Conservation (phyloP, 2,888 invertebrate genomes). For the Aethes cnicana region DNA sequence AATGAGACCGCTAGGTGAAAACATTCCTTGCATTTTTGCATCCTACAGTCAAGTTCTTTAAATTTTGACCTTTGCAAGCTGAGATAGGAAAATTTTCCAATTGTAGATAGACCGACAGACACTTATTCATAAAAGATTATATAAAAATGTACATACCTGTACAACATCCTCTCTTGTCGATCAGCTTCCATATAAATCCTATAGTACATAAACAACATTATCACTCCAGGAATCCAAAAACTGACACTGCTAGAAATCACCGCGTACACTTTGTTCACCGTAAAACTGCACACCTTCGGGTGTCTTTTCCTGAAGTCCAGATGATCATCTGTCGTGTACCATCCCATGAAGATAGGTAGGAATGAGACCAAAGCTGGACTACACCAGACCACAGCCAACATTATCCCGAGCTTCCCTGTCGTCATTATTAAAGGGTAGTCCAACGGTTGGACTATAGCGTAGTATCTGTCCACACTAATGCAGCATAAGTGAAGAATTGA, state of each 20-base stretch:
- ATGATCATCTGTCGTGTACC: constrained; percentile 95
- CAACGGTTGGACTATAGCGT: constrained; percentile 95
- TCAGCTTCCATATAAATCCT: constrained; percentile 93
- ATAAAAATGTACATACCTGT: constrained; percentile 83
- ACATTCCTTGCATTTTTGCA: too few relatives aligned
- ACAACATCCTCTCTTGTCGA: constrained; percentile 91
- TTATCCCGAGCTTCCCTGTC: constrained; percentile 88
- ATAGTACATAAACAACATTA: constrained; percentile 96
- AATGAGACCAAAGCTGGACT: constrained; percentile 96
- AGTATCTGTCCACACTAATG: constrained; percentile 94
- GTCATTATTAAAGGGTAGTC: constrained; percentile 98
- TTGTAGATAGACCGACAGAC: too few relatives aligned
- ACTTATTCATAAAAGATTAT: not conserved
- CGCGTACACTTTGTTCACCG: constrained; percentile 93
- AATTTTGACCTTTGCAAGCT: too few relatives aligned
- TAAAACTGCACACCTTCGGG: constrained; percentile 90
- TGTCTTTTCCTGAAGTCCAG: constrained; percentile 85
- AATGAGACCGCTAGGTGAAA: too few relatives aligned
- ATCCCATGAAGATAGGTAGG: constrained; percentile 96
- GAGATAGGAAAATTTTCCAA: too few relatives aligned
- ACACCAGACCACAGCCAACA: constrained; percentile 95
- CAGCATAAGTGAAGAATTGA: constrained; percentile 97
- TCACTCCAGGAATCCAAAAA: constrained; percentile 96
- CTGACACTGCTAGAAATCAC: constrained; percentile 94
- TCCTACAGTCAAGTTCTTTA: too few relatives aligned